Base-by-base conservation (phyloP, 2,113 vertebrate genomes). In the Phyllostomus hastatus region DNA sequence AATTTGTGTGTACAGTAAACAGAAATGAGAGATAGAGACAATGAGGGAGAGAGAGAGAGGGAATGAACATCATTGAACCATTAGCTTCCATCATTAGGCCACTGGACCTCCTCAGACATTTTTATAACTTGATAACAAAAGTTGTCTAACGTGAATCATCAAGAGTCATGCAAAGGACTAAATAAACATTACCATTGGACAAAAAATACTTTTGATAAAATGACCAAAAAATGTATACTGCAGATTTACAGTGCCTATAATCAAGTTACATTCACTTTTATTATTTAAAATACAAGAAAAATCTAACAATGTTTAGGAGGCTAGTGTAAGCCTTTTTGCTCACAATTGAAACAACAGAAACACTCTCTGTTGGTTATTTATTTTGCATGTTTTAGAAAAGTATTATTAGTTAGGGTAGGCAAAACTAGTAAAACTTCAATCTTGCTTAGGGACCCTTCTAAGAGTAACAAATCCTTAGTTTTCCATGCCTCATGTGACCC, bases 401-500 rank as follows among this genome's bases (percentile, higher is more conserved):
- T 41, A 87, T 94, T 94, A 43, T 76, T 73, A 95, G 54, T 95
- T 80, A 94, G 9, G 33, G 64, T 94, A 91, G 15, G 35, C 76
- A 85, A 97, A 95, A 96, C 54, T 57, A 69, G 82, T 88, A 85
- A 83, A 92, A 91, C 90, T 87, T 50, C 48, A 28, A 31, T 7
- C 0, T 59, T 70, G 92, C 89, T 75, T 96, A 97, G 96, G 86
- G 96, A 96, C 91, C 97, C 97, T 96, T 12, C 95, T 96, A 95
- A 97, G 97, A 98, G 88, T 9, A 94, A 91, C 10, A 91, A 46
- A 91, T 75, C 57, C 94, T 90, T 89, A 57, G 48, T 96, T 97
- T 97, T 98, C 98, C 89, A 98, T 83, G 90, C 94, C 94, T 97
- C 96, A 41, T 89, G 97, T 92, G 97, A 97, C 95, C 96, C 97